Percentiles rank a stretch among this genome's conserved stretches.
phyloP scores from a whole-genome alignment of 2,888 invertebrate genomes.

The Zygaena filipendulae region DNA sequence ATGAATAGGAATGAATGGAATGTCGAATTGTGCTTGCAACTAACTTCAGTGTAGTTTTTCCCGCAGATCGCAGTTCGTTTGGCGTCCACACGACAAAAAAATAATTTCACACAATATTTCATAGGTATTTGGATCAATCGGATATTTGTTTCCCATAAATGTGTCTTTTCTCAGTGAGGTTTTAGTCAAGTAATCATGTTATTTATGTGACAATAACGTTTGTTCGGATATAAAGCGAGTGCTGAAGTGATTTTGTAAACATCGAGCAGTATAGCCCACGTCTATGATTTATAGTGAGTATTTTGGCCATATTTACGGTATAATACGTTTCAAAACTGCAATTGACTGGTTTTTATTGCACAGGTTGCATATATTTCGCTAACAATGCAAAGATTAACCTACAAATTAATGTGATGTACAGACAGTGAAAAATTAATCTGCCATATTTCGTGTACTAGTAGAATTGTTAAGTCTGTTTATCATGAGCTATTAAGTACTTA shows the following conservation, averaged over 20 bases:
- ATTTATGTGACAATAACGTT: conserved; percentile 43
- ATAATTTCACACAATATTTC: conserved; percentile 48
- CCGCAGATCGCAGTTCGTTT: too few relatives aligned
- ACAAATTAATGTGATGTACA: conserved; percentile 33
- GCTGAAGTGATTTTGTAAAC: conserved; percentile 60
- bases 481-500: too few relatives aligned
- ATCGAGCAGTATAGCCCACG: conserved; percentile 57
- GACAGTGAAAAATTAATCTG: conserved; percentile 29
- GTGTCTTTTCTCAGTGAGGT: conserved; percentile 37
- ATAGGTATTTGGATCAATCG: conserved; percentile 53
- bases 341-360: too few relatives aligned
- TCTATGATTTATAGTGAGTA: conserved; percentile 67
- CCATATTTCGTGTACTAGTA: conserved; percentile 25
- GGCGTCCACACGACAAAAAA: conserved; percentile 59
- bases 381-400: conserved; percentile 48
- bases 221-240: conserved; percentile 35
- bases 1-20: conserved; percentile 46
- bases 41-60: conserved; percentile 65
- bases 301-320: conserved; percentile 52
- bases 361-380: too few relatives aligned
- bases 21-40: conserved; percentile 27
- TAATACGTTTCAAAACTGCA: too few relatives aligned
- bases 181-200: conserved; percentile 44
- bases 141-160: conserved; percentile 29
- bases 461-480: conserved; percentile 4